A percentile compares a stretch with the other conserved stretches of the same genome.
phyloP scores from a whole-genome alignment of 2,797 vertebrate genomes.

The Austrolebias charrua region DNA sequence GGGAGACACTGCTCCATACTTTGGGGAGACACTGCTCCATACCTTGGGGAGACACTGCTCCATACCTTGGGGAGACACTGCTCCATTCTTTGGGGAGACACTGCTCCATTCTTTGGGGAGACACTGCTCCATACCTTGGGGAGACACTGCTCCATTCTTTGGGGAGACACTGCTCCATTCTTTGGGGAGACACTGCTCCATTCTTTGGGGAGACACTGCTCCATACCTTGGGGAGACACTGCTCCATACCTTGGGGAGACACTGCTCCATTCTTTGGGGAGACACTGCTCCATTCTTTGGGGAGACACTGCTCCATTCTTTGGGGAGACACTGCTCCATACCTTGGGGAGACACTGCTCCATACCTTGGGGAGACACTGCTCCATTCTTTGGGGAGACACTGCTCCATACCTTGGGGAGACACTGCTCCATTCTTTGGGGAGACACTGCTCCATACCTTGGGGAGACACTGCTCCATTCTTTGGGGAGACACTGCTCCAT shows the following conservation, averaged over 20 bases:
- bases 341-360: constrained; percentile 74
- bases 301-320: too few species aligned
- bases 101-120: too few species aligned
- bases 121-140: constrained; percentile 80
- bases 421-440: too few species aligned
- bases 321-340: constrained; percentile 51
- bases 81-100: constrained; percentile 87
- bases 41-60: constrained; percentile 79
- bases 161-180: constrained; percentile 66
- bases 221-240: constrained; percentile 80
- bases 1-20: constrained; percentile 71
- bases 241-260: constrained; percentile 80
- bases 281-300: constrained; percentile 79
- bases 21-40: constrained; percentile 60
- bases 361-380: too few species aligned
- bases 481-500: constrained; percentile 10
- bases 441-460: constrained; percentile 79
- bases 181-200: too few species aligned
- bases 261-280: constrained; percentile 79
- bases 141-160: constrained; percentile 77
- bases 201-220: too few species aligned
- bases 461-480: too few species aligned
- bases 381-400: too few species aligned
- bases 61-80: constrained; percentile 79
- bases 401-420: constrained; percentile 85